A percentile compares a stretch with the other conserved stretches of the same genome.
These are phyloP conservation scores for Tiliqua scincoides DNA, from an alignment of 2,113 vertebrate species.

Conservation along the genomic window DNA sequence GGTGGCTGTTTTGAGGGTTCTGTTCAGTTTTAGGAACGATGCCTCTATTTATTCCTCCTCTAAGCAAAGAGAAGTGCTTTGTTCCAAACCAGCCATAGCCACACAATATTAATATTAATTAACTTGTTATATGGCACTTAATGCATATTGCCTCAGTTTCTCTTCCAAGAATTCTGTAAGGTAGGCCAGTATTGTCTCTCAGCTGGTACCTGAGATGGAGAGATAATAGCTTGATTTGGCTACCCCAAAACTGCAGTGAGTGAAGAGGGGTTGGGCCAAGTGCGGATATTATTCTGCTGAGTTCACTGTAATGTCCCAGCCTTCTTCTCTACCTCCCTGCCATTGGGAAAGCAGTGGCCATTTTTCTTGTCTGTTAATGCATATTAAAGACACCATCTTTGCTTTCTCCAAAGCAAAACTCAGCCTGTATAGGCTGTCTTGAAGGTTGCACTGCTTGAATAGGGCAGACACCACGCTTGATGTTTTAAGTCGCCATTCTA, in stretches of 20 bases:
- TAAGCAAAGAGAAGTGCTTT: slow-evolving; percentile 4
- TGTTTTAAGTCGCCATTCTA: background rate
- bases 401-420: background rate
- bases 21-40: slow-evolving; percentile 21
- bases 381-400: background rate
- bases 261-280: background rate
- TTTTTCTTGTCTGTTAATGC: background rate
- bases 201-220: background rate
- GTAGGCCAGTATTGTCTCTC: background rate
- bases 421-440: background rate
- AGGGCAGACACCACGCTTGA: background rate
- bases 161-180: background rate
- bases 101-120: background rate
- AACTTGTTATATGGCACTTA: background rate
- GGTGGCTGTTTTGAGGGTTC: slow-evolving; percentile 37
- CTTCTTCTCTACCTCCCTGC: no score
- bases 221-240: background rate
- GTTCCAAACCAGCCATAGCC: background rate
- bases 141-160: background rate
- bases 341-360: background rate
- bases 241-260: background rate
- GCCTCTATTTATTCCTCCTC: slow-evolving; percentile 29
- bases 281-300: background rate
- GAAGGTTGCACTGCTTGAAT: background rate
- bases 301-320: background rate